phyloP scores from a whole-genome alignment of 2,797 vertebrate species.

The Rhabdophis nuchalis region DNA sequence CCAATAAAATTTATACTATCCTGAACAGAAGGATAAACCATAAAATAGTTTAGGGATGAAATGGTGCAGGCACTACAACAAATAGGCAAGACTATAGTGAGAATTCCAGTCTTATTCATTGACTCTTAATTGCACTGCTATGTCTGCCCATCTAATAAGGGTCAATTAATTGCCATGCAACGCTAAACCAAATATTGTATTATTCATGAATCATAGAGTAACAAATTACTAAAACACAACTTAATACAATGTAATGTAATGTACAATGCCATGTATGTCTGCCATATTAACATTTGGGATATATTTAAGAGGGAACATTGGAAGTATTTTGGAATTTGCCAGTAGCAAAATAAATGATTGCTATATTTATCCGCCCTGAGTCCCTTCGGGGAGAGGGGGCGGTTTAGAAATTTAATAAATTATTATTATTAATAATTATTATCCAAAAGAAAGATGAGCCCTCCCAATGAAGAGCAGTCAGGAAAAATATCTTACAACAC shows the following conservation, averaged over 20 bases:
- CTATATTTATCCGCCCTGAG: not conserved
- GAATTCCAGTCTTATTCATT: not conserved
- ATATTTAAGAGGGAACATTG: not conserved
- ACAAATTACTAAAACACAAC: not conserved
- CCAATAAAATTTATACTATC: not conserved
- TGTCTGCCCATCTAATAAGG: not conserved
- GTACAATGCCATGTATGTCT: not conserved
- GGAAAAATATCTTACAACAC: not conserved
- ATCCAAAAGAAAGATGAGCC: not conserved
- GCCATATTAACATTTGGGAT: not conserved
- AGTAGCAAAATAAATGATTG: not conserved
- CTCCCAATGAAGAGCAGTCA: not conserved
- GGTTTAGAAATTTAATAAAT: too few relatives aligned
- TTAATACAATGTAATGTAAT: not conserved
- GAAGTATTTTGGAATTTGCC: not conserved
- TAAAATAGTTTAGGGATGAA: not conserved
- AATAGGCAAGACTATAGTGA: not conserved
- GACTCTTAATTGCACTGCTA: not conserved
- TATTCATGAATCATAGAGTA: not conserved
- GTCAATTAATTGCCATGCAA: not conserved
- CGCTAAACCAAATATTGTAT: not conserved
- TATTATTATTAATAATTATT: too few relatives aligned
- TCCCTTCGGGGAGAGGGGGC: too few relatives aligned
- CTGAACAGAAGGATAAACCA: not conserved
- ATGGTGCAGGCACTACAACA: not conserved